Evolutionary conservation across 2,888 invertebrate species (phyloP).

Genomic region (Heliconius ismenius): DNA sequence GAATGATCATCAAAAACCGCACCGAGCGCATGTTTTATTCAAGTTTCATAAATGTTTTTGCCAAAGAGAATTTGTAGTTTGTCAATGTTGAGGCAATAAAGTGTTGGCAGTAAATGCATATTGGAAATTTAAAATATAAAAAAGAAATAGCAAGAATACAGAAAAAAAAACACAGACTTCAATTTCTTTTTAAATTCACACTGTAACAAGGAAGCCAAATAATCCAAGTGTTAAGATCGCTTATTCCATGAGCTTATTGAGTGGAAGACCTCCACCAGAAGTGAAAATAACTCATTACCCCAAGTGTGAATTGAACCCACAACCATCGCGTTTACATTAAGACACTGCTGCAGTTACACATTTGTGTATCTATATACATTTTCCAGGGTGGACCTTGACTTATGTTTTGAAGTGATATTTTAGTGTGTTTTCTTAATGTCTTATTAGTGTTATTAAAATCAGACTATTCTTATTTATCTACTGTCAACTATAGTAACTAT

Average conservation of each 20-base stretch:
- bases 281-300: neutral
- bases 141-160: no score
- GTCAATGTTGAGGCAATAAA: slow-evolving; percentile 25
- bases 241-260: neutral
- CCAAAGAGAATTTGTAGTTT: slow-evolving; percentile 34
- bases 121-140: no score
- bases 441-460: no score
- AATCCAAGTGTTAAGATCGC: neutral
- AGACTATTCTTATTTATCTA: no score
- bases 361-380: no score
- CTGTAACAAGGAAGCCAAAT: neutral
- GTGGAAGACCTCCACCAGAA: neutral
- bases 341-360: no score
- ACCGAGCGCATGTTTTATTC: slow-evolving; percentile 38
- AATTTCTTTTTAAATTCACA: neutral
- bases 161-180: neutral
- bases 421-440: no score
- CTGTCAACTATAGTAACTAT: no score
- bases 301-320: neutral
- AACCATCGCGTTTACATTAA: no score
- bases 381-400: no score
- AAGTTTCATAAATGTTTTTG: slow-evolving; percentile 34
- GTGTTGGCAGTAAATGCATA: slow-evolving; percentile 1
- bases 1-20: slow-evolving; percentile 20
- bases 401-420: no score